Percentiles rank a stretch among this genome's conserved stretches.
Conservation (phyloP, 2,797 vertebrate species). For the Gymnothorax reevesii region DNA sequence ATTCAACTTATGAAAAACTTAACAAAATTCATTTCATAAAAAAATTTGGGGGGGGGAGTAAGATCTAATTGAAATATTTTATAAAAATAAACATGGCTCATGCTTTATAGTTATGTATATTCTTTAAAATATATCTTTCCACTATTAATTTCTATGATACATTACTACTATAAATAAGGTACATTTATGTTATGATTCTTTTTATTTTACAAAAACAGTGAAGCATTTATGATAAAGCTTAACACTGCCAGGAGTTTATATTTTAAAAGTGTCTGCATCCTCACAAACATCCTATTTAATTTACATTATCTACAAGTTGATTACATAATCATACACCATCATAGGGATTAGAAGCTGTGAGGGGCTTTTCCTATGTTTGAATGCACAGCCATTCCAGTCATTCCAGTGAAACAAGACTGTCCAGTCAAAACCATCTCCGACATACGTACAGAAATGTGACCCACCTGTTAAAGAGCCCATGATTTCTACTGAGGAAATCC, state of each 20-base stretch:
- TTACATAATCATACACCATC: slow-evolving; percentile 61
- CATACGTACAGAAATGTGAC: slow-evolving; percentile 45
- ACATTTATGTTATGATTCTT: slow-evolving; percentile 60
- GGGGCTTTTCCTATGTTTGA: slow-evolving; percentile 42
- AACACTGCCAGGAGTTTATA: slow-evolving; percentile 59
- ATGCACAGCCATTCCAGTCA: slow-evolving; percentile 1
- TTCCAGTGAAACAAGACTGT: slow-evolving; percentile 35
- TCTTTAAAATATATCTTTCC: slow-evolving; percentile 78
- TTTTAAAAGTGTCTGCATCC: slow-evolving; percentile 65
- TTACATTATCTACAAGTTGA: slow-evolving; percentile 67
- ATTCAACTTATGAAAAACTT: slow-evolving; percentile 53
- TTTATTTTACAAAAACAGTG: slow-evolving; percentile 67
- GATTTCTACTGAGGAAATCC: slow-evolving; percentile 49
- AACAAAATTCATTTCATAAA: slow-evolving; percentile 48
- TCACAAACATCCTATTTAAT: slow-evolving; percentile 58
- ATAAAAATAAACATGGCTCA: slow-evolving; percentile 83
- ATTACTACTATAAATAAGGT: slow-evolving; percentile 75
- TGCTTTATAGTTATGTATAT: slow-evolving; percentile 73
- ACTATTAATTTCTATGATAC: slow-evolving; percentile 75
- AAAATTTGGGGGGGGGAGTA: slow-evolving; percentile 59
- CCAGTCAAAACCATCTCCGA: slow-evolving; percentile 41
- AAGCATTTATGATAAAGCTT: slow-evolving; percentile 61
- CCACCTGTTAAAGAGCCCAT: slow-evolving; percentile 29
- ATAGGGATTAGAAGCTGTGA: slow-evolving; percentile 53
- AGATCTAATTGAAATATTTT: slow-evolving; percentile 61